Base-by-base conservation (phyloP, 2,797 vertebrate genomes). In the Chrysocyon brachyurus region DNA sequence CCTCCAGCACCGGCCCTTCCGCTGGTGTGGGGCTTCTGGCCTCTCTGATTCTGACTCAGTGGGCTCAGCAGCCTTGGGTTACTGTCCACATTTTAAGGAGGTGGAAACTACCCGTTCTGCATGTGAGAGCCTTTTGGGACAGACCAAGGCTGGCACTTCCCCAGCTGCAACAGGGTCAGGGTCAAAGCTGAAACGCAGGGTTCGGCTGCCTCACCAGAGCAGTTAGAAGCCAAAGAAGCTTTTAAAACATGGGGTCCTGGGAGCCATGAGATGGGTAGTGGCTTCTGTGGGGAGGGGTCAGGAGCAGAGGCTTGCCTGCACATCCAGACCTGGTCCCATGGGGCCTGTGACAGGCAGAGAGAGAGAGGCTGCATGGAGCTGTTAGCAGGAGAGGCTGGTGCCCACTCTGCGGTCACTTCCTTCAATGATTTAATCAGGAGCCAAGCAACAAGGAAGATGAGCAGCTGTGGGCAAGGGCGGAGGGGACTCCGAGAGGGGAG, bases 401-500 rank as follows among this genome's bases (percentile, higher is more conserved):
- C 97, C 97, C 66, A 26, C 82, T 92, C 46, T 64, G 95, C 3
- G 40, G 81, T 94, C 40, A 89, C 68, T 97, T 96, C 97, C 97
- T 96, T 26, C 26, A 3, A 31, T 98, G 96, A 98, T 98, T 98
- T 97, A 98, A 98, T 98, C 96, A 97, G 87, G 87, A 97, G 97
- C 96, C 86, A 70, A 96, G 85, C 72, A 94, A 61, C 28, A 5
- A 84, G 87, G 90, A 54, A 83, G 89, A 89, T 46, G 61, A 56
- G 81, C 49, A 26, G 63, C 79, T 86, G 33, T 57, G 90, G 95
- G 85, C 84, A 26, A 84, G 95, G 91, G 70, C 31, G 96, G 96
- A 77, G 68, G 33, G 49, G 52, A 14, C 40, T 17, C 0, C 4
- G 90, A 70, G 56, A 15, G 6, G 40, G 64, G 79, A 87, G 83